A percentile compares a stretch with the other conserved stretches of the same genome.
Conservation (phyloP, 2,888 invertebrate genomes). For the Eustalomyia histrio region DNA sequence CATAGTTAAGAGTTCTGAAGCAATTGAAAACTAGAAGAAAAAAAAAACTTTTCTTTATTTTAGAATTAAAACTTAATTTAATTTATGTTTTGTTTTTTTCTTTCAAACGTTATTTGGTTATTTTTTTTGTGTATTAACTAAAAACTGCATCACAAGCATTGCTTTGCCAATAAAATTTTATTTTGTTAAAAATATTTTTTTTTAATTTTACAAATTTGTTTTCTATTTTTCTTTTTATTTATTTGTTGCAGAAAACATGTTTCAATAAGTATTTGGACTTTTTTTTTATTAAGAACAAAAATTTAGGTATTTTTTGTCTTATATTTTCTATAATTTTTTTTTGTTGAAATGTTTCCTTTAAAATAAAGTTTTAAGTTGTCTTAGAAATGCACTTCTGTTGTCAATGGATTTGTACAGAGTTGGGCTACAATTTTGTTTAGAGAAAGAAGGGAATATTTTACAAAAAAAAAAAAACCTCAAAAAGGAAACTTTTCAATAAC, state of each 20-base stretch:
- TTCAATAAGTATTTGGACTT: conserved; percentile 29
- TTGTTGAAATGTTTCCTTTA: conserved; percentile 16
- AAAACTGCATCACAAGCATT: neutral
- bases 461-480: too few species aligned
- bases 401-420: neutral
- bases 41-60: neutral
- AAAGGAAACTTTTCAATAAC: too few species aligned
- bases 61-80: conserved; percentile 20
- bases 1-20: conserved; percentile 33
- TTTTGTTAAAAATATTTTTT: neutral
- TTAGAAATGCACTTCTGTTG: conserved; percentile 25
- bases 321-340: neutral
- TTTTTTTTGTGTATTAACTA: conserved; percentile 16
- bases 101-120: neutral
- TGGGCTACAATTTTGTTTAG: too few species aligned
- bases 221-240: neutral
- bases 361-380: conserved; percentile 30
- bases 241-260: conserved; percentile 19
- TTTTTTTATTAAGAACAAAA: conserved; percentile 32
- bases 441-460: too few species aligned
- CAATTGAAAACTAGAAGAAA: neutral
- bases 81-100: conserved; percentile 12
- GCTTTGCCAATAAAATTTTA: neutral
- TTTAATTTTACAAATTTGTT: neutral
- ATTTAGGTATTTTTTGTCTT: neutral